Base-by-base conservation (phyloP, 2,888 invertebrate genomes). In the Magallana nippona region DNA sequence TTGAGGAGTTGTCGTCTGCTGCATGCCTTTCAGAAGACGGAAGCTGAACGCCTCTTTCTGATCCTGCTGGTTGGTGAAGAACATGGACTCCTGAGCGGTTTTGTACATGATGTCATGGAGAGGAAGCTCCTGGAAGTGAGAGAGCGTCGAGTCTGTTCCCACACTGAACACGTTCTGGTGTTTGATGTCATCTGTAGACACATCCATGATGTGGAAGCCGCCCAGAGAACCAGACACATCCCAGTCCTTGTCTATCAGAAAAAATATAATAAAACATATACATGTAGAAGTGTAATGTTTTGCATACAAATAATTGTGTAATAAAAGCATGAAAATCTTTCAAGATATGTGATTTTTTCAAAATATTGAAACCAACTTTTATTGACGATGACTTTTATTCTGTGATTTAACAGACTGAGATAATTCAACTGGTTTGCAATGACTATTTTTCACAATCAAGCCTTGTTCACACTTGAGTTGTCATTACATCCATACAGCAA, bases 201-300 rank as follows among this genome's bases (percentile, higher is more conserved):
- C 96, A 94, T 98, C 97, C 87, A 98, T 95, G 58, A 95, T 92
- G 94, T 98, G 98, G 88, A 98, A 95, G 11, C 98, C 98, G 86
- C 98, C 98, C 82, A 99, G 95, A 0, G 98, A 98, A 0, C 98
- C 98, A 91, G 96, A 96, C 85, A 98, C 96, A 82, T 96, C 95
- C 85, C 97, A 94, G 93, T 94, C 92, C 55, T 95, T 95, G 87
- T 95, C 96, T 95, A 87, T 10, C 88, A 88, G 2, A 78, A 78
- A 19, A 55, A 8, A 55, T 15, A 78, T 44, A 1, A 62, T 62
- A 1, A 19, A 3, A n/a, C n/a, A n/a, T n/a, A n/a, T 62, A n/a
- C n/a, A 62, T 19, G n/a, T 80, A 57, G 44, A 8, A 8, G 5
- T 44, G 44, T 44, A 44, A 44, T 44, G 44, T 44, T 44, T 44